Percentiles rank a stretch among this genome's conserved stretches.
These are phyloP conservation scores for Bombus superbus DNA, from an alignment of 1,140 invertebrate genomes.

Conservation along the genomic window DNA sequence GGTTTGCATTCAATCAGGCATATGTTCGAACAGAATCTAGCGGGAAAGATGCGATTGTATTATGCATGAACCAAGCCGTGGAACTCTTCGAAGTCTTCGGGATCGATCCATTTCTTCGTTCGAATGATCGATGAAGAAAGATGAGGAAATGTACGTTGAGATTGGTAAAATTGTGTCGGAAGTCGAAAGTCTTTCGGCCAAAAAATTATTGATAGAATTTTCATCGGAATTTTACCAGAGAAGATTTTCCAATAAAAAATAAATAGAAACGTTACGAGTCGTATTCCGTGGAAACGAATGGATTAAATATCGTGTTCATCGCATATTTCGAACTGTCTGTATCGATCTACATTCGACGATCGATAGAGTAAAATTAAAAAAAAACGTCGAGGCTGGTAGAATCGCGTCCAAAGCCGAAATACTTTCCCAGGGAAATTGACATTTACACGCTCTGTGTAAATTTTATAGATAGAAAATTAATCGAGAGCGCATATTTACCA, in stretches of 20 bases:
- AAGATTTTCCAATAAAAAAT: not conserved
- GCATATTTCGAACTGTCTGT: no score
- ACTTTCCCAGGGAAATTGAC: not conserved
- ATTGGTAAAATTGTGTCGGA: not conserved
- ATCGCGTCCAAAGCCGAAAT: not conserved
- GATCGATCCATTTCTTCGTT: not conserved
- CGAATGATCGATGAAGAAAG: not conserved
- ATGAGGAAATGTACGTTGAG: not conserved
- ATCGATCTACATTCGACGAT: no score
- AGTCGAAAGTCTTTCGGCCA: not conserved
- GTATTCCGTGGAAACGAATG: no score
- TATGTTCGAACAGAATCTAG: not conserved
- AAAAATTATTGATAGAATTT: not conserved
- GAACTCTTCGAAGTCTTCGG: not conserved
- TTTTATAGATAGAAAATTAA: no score
- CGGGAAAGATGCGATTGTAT: not conserved
- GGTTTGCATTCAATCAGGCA: constrained; percentile 11
- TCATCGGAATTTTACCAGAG: not conserved
- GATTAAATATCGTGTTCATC: no score
- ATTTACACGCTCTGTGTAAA: no score
- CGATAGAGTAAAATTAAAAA: no score
- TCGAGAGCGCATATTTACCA: no score
- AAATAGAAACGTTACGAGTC: no score
- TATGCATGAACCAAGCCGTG: not conserved
- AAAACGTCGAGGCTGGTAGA: no score